phyloP scores from a whole-genome alignment of 2,888 invertebrate species.

The Bursaphelenchus okinawaensis region DNA sequence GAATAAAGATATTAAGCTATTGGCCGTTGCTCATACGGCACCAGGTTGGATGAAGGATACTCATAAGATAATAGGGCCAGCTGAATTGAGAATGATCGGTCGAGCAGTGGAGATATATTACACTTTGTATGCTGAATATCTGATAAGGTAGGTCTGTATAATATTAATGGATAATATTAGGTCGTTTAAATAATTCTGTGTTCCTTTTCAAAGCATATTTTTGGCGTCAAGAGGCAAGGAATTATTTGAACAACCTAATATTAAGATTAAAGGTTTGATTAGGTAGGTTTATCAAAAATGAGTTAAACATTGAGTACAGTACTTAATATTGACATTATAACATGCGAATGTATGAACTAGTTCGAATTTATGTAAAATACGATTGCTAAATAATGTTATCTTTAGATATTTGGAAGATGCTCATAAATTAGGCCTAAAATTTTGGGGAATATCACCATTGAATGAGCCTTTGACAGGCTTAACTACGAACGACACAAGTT shows the following conservation, averaged over 20 bases:
- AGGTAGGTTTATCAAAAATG: no score
- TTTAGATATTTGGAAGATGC: constrained; percentile 70
- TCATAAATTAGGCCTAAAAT: constrained; percentile 63
- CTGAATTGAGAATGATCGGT: neutral
- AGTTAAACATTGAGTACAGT: no score
- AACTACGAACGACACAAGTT: constrained; percentile 59
- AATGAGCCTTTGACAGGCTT: constrained; percentile 68
- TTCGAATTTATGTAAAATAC: no score
- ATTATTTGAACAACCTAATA: no score
- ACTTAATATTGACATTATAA: no score
- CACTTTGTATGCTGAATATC: neutral
- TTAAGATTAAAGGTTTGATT: no score
- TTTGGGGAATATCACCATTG: constrained; percentile 72
- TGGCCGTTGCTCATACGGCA: neutral
- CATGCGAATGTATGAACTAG: no score
- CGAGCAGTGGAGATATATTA: constrained; percentile 4
- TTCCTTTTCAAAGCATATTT: no score
- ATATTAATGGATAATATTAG: neutral
- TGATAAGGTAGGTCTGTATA: neutral
- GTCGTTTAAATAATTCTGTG: no score
- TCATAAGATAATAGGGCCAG: neutral
- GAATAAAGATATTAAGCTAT: neutral
- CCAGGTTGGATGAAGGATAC: constrained; percentile 12
- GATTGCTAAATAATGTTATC: no score
- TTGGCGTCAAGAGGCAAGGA: no score